A percentile compares a stretch with the other conserved stretches of the same genome.
Evolutionary conservation across 2,888 invertebrate species (phyloP).

Genomic region (Folsomia candida): DNA sequence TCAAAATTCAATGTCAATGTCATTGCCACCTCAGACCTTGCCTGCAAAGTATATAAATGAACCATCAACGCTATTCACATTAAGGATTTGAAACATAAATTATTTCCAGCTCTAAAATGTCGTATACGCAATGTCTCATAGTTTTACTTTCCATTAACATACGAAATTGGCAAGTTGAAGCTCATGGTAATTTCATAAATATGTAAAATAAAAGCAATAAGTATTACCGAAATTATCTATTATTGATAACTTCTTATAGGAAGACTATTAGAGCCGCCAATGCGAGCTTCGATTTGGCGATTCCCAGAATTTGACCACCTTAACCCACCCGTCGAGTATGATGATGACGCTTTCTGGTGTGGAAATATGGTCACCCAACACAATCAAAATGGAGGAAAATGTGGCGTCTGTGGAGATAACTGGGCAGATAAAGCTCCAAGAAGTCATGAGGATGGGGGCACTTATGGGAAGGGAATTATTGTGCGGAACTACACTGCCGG

Average conservation of each 20-base stretch:
- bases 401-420: conserved; percentile 67
- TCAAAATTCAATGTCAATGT: neutral
- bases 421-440: conserved; percentile 69
- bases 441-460: conserved; percentile 84
- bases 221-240: no score
- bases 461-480: conserved; percentile 80
- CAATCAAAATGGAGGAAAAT: conserved; percentile 27
- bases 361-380: conserved; percentile 55
- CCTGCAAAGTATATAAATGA: no score
- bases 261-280: conserved; percentile 50
- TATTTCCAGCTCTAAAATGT: neutral
- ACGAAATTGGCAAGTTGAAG: neutral
- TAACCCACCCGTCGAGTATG: conserved; percentile 56
- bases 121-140: neutral
- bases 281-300: conserved; percentile 51
- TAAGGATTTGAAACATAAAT: neutral
- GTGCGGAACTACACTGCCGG: conserved; percentile 77
- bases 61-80: no score
- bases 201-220: no score
- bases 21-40: no score
- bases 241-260: no score
- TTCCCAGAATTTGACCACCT: conserved; percentile 36
- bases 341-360: conserved; percentile 60
- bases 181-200: no score
- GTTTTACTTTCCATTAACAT: neutral